A percentile compares a stretch with the other conserved stretches of the same genome.
phyloP scores from a whole-genome alignment of 2,888 invertebrate genomes.

The Oxystoma pomonae region DNA sequence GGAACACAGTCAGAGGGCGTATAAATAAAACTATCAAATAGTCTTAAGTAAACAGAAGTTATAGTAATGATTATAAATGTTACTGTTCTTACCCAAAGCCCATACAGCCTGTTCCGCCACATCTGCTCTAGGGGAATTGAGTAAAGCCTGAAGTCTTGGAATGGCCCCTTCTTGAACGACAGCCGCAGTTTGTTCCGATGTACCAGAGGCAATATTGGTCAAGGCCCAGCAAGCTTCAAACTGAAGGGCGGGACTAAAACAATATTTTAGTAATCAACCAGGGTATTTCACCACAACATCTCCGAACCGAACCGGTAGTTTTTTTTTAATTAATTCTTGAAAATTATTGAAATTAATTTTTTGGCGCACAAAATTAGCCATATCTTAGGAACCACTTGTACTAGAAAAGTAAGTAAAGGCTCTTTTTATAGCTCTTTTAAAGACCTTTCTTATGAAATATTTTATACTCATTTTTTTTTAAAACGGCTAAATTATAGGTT shows the following conservation, averaged over 20 bases:
- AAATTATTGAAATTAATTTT: not conserved
- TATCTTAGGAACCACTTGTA: no score
- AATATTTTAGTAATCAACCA: conserved; percentile 7
- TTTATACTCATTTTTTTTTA: no score
- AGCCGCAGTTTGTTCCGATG: conserved; percentile 82
- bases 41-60: not conserved
- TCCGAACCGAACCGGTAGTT: no score
- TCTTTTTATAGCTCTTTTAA: no score
- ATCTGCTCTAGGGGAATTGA: conserved; percentile 62
- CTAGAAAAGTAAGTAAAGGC: no score
- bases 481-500: no score
- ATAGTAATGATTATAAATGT: not conserved
- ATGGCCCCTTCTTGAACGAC: conserved; percentile 87
- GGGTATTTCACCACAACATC: no score
- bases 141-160: conserved; percentile 70
- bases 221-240: conserved; percentile 98
- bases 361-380: no score
- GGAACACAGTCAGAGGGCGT: no score
- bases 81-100: conserved; percentile 65
- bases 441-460: no score
- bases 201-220: conserved; percentile 96
- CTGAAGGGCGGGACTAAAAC: conserved; percentile 65
- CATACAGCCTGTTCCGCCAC: conserved; percentile 93
- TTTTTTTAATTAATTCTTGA: no score
- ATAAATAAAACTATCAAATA: not conserved